phyloP scores from a whole-genome alignment of 2,113 vertebrate genomes.

The Platysternon megacephalum region DNA sequence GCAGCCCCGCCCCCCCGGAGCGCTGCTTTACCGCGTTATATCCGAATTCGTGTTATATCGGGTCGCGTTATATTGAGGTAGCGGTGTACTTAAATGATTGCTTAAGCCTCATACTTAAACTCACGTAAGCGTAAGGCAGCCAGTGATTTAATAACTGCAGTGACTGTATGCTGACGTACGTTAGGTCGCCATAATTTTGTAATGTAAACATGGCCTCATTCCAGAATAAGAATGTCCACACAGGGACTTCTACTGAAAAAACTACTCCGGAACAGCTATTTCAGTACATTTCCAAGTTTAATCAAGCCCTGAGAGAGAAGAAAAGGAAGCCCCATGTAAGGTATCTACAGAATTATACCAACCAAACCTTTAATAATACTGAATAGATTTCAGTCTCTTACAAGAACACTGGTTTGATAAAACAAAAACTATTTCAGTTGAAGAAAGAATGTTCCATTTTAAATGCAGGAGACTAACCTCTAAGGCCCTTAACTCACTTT shows the following conservation, averaged over 20 bases:
- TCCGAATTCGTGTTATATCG: too few species aligned
- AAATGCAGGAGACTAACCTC: slow-evolving; percentile 14
- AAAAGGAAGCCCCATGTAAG: neutral
- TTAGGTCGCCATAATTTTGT: neutral
- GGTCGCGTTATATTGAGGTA: too few species aligned
- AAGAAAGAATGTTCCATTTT: neutral
- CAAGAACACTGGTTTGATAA: slow-evolving; percentile 26
- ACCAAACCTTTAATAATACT: slow-evolving; percentile 20
- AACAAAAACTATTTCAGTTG: neutral
- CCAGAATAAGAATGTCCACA: neutral
- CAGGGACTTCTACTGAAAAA: neutral
- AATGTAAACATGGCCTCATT: neutral
- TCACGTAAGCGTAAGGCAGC: neutral
- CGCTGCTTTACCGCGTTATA: too few species aligned
- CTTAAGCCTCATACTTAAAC: neutral
- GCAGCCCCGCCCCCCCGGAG: too few species aligned
- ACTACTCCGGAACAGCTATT: neutral
- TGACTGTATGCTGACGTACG: neutral
- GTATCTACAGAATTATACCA: neutral
- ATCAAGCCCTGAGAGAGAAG: neutral
- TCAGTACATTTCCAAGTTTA: neutral
- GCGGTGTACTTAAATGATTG: neutral
- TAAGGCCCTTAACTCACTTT: neutral
- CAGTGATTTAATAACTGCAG: neutral
- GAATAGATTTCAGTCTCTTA: neutral